phyloP scores from a whole-genome alignment of 2,113 vertebrate genomes.

The Rhagologus leucostigma region DNA sequence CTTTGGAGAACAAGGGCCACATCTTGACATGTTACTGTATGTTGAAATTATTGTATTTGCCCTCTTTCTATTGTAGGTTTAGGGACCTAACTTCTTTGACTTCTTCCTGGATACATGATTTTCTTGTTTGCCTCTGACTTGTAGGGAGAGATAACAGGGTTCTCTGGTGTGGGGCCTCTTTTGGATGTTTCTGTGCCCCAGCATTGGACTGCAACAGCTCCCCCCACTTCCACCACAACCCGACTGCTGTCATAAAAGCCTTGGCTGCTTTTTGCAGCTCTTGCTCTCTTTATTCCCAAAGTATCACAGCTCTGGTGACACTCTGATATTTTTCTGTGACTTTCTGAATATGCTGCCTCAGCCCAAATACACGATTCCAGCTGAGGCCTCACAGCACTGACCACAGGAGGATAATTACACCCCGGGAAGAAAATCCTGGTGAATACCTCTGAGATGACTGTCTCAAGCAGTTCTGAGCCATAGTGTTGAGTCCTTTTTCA shows the following conservation, averaged over 20 bases:
- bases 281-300: background rate
- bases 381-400: background rate
- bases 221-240: background rate
- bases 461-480: background rate
- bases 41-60: background rate
- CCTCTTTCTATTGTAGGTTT: background rate
- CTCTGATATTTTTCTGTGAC: background rate
- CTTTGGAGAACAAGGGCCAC: background rate
- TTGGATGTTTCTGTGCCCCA: background rate
- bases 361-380: background rate
- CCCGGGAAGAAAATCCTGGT: background rate
- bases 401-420: background rate
- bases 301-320: background rate
- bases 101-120: background rate
- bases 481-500: background rate
- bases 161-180: background rate
- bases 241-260: background rate
- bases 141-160: background rate
- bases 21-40: background rate
- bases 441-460: background rate
- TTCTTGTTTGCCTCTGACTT: background rate
- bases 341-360: background rate
- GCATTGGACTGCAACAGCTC: background rate
- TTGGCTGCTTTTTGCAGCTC: background rate
- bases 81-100: background rate